Evolutionary conservation across 2,797 vertebrate species (phyloP).

Genomic region (Coendou prehensilis): DNA sequence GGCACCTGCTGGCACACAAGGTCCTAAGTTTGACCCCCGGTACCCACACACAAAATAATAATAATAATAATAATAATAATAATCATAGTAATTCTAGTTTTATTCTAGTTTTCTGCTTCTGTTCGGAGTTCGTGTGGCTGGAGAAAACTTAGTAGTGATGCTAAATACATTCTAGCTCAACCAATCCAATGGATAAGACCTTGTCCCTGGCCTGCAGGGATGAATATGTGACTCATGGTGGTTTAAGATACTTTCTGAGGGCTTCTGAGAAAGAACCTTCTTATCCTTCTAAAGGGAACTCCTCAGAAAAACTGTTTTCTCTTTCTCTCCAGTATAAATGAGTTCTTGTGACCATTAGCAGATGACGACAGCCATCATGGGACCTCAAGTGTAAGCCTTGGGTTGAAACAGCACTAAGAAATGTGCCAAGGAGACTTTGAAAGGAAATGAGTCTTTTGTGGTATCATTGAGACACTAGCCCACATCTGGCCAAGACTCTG

Average conservation of each 20-base stretch:
- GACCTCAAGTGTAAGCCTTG: not conserved
- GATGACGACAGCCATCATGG: not conserved
- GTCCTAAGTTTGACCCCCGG: no score
- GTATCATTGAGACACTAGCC: not conserved
- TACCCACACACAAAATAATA: no score
- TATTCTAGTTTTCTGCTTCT: not conserved
- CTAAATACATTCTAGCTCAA: not conserved
- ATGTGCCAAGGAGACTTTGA: not conserved
- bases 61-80: no score
- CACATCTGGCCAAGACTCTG: not conserved
- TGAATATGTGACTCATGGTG: not conserved
- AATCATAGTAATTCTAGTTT: not conserved
- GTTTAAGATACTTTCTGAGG: not conserved
- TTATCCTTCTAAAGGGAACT: not conserved
- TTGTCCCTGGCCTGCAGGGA: not conserved
- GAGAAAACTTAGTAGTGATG: not conserved
- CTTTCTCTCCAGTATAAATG: not conserved
- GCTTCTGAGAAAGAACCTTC: not conserved
- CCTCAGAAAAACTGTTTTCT: not conserved
- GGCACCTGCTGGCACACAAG: no score
- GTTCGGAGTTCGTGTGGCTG: not conserved
- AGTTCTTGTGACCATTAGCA: not conserved
- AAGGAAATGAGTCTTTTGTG: not conserved
- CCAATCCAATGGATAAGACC: not conserved
- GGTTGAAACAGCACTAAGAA: not conserved